A percentile compares a stretch with the other conserved stretches of the same genome.
Conservation (phyloP, 53 echinoderm and acorn worm genomes). For the Paracentrotus lividus region DNA sequence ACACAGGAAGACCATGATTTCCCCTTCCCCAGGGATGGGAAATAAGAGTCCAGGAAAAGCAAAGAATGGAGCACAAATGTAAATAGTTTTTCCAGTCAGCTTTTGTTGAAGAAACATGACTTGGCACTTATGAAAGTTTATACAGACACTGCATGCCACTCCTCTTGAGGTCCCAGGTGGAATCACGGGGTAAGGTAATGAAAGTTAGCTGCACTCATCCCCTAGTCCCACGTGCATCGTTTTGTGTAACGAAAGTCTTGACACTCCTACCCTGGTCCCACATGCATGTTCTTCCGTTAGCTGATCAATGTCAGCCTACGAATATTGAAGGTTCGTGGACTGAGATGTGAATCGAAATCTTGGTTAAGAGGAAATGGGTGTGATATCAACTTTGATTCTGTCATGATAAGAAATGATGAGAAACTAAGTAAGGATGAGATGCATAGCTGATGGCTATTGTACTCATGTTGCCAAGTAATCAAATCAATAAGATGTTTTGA, state of each 20-base stretch:
- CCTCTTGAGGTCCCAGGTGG: constrained; percentile 24
- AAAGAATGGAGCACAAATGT: constrained; percentile 37
- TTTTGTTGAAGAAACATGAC: constrained; percentile 51
- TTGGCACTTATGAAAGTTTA: constrained; percentile 5
- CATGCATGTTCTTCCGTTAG: constrained; percentile 39
- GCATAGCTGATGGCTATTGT: constrained; percentile 6
- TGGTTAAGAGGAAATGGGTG: constrained; percentile 30
- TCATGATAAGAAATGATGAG: neutral
- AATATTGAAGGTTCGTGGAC: neutral
- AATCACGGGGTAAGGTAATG: neutral
- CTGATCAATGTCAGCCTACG: constrained; percentile 24
- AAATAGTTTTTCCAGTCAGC: constrained; percentile 35
- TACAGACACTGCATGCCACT: constrained; percentile 24
- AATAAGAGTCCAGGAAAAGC: constrained; percentile 26
- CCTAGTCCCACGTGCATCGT: constrained; percentile 29
- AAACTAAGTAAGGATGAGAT: neutral
- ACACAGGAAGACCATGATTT: constrained; percentile 44
- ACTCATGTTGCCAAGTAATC: constrained; percentile 19
- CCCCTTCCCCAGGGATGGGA: constrained; percentile 37
- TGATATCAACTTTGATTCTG: constrained; percentile 34
- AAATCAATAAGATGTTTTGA: neutral
- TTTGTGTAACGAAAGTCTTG: constrained; percentile 52
- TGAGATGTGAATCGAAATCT: constrained; percentile 5
- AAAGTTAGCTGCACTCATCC: constrained; percentile 2
- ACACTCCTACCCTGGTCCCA: constrained; percentile 40